Evolutionary conservation across 1,140 invertebrate species (phyloP).

Genomic region (Heliconius himera): DNA sequence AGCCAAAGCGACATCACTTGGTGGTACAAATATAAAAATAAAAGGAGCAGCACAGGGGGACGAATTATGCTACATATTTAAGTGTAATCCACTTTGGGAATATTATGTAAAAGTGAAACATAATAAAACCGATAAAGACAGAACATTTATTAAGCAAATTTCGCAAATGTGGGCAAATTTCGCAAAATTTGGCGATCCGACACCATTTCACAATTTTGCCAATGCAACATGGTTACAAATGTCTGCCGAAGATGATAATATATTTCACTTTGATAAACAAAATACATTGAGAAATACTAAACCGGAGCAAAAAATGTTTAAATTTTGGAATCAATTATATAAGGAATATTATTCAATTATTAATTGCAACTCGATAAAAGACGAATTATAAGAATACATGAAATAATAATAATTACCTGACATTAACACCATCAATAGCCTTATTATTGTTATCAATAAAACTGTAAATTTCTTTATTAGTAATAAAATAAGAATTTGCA

Average conservation of each 20-base stretch:
- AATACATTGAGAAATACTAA: conserved; percentile 49
- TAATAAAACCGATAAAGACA: conserved; percentile 50
- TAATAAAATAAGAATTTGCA: conserved; percentile 79
- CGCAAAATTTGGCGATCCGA: conserved; percentile 73
- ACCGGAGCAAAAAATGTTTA: conserved; percentile 52
- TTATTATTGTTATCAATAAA: conserved; percentile 74
- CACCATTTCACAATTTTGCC: conserved; percentile 39
- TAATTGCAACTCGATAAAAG: conserved; percentile 46
- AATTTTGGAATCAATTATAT: conserved; percentile 69
- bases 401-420: conserved; percentile 55
- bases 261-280: conserved; percentile 54
- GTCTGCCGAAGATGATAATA: conserved; percentile 51
- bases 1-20: conserved; percentile 57
- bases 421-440: conserved; percentile 62
- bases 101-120: conserved; percentile 57
- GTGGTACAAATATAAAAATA: conserved; percentile 45
- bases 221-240: conserved; percentile 59
- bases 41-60: conserved; percentile 68
- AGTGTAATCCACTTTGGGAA: conserved; percentile 67
- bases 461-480: conserved; percentile 48
- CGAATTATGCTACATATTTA: conserved; percentile 71
- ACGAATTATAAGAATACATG: conserved; percentile 36
- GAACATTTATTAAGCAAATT: conserved; percentile 64
- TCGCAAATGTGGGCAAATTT: conserved; percentile 77
- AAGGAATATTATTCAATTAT: conserved; percentile 51